phyloP scores from a whole-genome alignment of 2,888 invertebrate genomes.

The Aphrophora alni region DNA sequence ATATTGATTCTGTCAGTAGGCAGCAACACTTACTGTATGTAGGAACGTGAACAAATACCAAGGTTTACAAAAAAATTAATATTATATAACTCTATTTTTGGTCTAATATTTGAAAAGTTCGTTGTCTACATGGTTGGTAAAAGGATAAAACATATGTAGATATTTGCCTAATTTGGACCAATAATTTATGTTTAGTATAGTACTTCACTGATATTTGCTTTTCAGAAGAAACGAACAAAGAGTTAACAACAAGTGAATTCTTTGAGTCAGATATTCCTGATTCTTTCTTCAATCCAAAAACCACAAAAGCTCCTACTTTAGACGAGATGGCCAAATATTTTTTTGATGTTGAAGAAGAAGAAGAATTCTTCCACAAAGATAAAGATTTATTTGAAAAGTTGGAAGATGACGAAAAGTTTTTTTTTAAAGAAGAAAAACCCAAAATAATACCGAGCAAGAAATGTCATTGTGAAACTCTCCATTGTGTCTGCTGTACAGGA shows the following conservation, averaged over 20 bases:
- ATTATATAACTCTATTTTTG: too few species aligned
- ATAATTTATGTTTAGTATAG: too few species aligned
- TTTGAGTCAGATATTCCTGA: background rate
- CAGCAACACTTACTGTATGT: too few species aligned
- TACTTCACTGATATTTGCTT: background rate
- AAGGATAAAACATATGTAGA: too few species aligned
- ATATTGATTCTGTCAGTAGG: too few species aligned
- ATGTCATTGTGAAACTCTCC: background rate
- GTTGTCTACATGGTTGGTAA: too few species aligned
- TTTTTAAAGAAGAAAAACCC: constrained; percentile 14
- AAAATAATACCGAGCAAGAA: background rate
- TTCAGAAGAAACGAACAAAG: background rate
- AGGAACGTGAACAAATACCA: too few species aligned
- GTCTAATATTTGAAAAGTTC: too few species aligned
- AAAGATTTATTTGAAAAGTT: constrained; percentile 29
- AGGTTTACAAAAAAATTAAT: too few species aligned
- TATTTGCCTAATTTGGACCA: too few species aligned
- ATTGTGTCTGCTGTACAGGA: background rate
- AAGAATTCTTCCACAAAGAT: constrained; percentile 20
- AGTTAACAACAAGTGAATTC: background rate
- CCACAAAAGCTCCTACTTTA: constrained; percentile 10
- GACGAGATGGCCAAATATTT: constrained; percentile 16
- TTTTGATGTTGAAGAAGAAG: constrained; percentile 16
- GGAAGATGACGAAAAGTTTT: constrained; percentile 27
- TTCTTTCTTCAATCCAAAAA: constrained; percentile 18